Conservation (phyloP, 37 sponge, comb jelly and placozoan species). For the Oopsacas minuta region DNA sequence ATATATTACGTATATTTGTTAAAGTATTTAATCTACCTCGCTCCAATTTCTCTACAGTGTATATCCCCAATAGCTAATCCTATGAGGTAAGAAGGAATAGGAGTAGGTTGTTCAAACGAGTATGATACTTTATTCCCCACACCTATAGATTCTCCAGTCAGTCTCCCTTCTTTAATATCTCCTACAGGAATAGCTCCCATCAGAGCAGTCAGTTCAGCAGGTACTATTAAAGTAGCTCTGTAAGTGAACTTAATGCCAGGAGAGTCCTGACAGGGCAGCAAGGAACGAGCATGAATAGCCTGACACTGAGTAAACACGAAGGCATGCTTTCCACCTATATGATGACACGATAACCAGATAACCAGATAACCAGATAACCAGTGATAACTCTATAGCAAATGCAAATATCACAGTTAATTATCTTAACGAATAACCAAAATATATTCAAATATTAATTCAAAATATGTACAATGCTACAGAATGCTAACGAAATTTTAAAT, state of each 20-base stretch:
- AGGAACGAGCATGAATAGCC: slow-evolving; percentile 73
- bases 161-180: slow-evolving; percentile 17
- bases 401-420: no score
- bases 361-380: no score
- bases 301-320: slow-evolving; percentile 86
- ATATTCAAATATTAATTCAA: no score
- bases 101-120: slow-evolving; percentile 30
- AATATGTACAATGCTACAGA: no score
- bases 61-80: slow-evolving; percentile 71
- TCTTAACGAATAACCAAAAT: no score
- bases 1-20: background rate
- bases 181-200: slow-evolving; percentile 57
- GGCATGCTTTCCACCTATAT: slow-evolving; percentile 61
- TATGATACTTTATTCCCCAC: background rate
- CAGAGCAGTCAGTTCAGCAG: slow-evolving; percentile 49
- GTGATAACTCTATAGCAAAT: no score
- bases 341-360: no score
- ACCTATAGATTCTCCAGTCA: background rate
- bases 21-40: background rate
- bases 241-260: slow-evolving; percentile 69
- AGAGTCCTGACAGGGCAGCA: slow-evolving; percentile 88
- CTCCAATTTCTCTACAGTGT: slow-evolving; percentile 37
- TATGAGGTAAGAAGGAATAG: slow-evolving; percentile 83
- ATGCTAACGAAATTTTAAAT: no score
- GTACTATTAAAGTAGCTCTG: slow-evolving; percentile 57